Evolutionary conservation across 2,797 vertebrate genomes (phyloP), one percentile per base, ranked within the genome.

Genomic region (Psittacula derbiana): DNA sequence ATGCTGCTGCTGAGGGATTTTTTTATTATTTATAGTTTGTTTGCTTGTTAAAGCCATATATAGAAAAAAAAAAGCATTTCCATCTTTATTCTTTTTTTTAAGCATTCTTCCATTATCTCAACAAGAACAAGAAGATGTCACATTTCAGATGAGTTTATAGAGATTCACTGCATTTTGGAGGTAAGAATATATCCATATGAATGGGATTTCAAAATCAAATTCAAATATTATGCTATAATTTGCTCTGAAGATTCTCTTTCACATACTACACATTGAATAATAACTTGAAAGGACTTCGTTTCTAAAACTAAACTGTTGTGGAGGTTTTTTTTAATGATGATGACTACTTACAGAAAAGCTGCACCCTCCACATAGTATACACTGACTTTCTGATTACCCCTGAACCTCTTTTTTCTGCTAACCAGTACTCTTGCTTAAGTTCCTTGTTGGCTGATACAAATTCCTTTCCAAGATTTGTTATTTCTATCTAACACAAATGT

Each of bases 1-100:
- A 88, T 73, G 75, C 28, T 24, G 36, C 60, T 64, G 23, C 13
- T 80, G 40, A 88, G 31, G 36, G 43, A 76, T 66, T 76, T 81
- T 95, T 82, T 85, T 55, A 70, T 92, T 95, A 91, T 94, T 96
- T 93, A 92, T 92, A 75, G 47, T 82, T 91, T 90, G 55, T 88
- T 92, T 88, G 76, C 64, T 70, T 82, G 25, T 47, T 15, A 79
- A 92, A 96, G 46, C 10, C 53, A 69, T 55, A 60, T 6, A 73
- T 4, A 88, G 53, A 27, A 86, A 13, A 62, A 86, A 36, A 86
- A 80, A 62, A 46, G 1, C 6, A 67, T 57, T 88, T 88, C 65
- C 38, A 60, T 86, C 24, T 78, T 93, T 88, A 60, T 86, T 88
- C 30, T 7, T 24, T 84, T 83, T 93, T 95, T 82, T 74, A 14